Evolutionary conservation across 2,113 vertebrate species (phyloP).

Genomic region (Spermophilus dauricus): DNA sequence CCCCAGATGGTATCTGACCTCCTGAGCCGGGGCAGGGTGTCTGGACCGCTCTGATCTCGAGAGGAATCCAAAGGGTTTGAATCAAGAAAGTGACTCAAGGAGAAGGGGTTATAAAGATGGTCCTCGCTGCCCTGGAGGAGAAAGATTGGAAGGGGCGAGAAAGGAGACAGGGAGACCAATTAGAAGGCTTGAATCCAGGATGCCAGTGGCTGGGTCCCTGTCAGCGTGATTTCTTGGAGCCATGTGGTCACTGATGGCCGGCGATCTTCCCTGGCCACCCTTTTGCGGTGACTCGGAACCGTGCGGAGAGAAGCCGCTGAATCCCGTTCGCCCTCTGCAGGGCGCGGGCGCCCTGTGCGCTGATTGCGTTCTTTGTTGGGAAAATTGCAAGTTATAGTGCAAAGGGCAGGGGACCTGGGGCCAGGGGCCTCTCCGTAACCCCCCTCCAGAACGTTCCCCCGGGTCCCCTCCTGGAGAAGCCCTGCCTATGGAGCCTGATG

Average conservation of each 20-base stretch:
- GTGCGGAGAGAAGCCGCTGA: conserved; percentile 45
- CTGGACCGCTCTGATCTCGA: neutral
- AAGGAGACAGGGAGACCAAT: conserved; percentile 51
- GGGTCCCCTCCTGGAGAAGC: conserved; percentile 1
- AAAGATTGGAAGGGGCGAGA: conserved; percentile 28
- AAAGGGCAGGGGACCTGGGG: neutral
- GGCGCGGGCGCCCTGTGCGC: conserved; percentile 14
- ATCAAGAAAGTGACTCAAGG: conserved; percentile 33
- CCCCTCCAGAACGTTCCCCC: neutral
- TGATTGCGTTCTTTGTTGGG: neutral
- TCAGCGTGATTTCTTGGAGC: conserved; percentile 64
- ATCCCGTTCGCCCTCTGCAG: neutral
- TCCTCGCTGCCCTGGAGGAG: neutral
- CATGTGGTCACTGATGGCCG: conserved; percentile 57
- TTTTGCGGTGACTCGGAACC: neutral
- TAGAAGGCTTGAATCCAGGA: conserved; percentile 28
- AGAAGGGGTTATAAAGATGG: neutral
- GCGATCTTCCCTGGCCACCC: conserved; percentile 37
- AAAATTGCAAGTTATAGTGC: neutral
- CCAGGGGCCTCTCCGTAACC: neutral
- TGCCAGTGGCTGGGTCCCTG: conserved; percentile 26
- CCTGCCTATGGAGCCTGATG: neutral
- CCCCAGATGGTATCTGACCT: neutral
- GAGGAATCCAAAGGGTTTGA: neutral
- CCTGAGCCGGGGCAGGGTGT: neutral